A percentile compares a stretch with the other conserved stretches of the same genome.
Conservation (phyloP, 2,113 vertebrate genomes). For the Tyto alba region DNA sequence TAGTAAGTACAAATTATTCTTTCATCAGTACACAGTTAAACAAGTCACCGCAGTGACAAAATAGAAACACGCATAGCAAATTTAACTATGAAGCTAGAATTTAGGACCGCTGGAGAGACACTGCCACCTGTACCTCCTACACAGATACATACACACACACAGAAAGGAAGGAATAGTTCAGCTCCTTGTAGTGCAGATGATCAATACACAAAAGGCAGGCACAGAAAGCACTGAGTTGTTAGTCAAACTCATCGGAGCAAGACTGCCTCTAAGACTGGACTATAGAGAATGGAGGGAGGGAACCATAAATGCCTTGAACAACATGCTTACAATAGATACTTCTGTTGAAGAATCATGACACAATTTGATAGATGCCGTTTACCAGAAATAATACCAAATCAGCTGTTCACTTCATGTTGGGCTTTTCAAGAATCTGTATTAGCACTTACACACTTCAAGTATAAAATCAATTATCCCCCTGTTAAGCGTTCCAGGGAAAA, state of each 20-base stretch:
- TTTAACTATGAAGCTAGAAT: neutral
- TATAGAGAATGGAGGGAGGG: neutral
- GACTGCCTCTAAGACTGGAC: neutral
- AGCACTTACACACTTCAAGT: neutral
- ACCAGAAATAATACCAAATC: neutral
- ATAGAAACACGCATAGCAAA: constrained; percentile 9
- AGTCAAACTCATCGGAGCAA: neutral
- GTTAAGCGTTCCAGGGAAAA: neutral
- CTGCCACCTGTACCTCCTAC: constrained; percentile 25
- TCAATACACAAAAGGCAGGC: constrained; percentile 21
- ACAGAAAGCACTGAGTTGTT: neutral
- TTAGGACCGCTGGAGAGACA: constrained; percentile 2
- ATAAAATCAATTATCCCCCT: constrained; percentile 7
- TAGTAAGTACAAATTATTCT: constrained; percentile 67
- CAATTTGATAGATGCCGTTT: neutral
- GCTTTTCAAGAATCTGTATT: neutral
- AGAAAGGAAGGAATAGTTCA: neutral
- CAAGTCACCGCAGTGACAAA: constrained; percentile 43
- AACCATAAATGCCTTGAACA: neutral
- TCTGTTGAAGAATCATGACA: neutral
- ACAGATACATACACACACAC: neutral
- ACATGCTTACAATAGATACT: neutral
- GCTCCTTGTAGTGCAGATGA: neutral
- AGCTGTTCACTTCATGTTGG: neutral
- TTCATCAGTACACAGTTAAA: constrained; percentile 57